Evolutionary conservation across 2,797 vertebrate genomes (phyloP), one percentile per base, ranked within the genome.

Genomic region (Urosaurus nigricauda): DNA sequence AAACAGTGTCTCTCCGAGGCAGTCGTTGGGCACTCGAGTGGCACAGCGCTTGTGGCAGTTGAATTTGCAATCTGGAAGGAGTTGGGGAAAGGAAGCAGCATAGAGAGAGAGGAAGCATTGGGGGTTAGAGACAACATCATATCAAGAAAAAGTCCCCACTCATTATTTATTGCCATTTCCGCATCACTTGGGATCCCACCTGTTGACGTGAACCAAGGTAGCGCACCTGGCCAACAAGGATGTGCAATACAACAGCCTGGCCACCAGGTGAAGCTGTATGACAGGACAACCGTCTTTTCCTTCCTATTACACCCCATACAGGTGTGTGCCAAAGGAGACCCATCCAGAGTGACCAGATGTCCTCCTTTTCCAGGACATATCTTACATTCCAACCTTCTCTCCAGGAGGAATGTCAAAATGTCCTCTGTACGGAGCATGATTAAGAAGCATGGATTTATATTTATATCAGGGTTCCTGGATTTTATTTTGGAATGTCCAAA

Each of bases 1-100:
- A 84, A 96, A 90, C 19, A 98, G 96, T 0, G 97, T 97, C 83
- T 99, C 98, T 1, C 98, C 98, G 0, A 98, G 96, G 79, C 98
- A 99, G 95, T 98, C 98, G 5, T 98, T 98, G 53, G 98, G 98
- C 88, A 98, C 97, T 1, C 98, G 98, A 88, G 98, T 98, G 0
- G 97, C 98, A 1, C 98, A 99, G 68, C 98, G 98, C 90, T 98
- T 98, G 94, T 99, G 98, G 93, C 98, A 99, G 96, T 99, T 99
- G 93, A 99, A 99, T 94, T 98, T 98, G 96, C 98, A 99, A 90
- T 99, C 98, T 99, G 93, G 3, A 74, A 29, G 53, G 14, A 65
- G 53, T 70, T 60, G 5, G 85, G 51, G 35, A 79, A 16, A 32
- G 40, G 81, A n/a, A 37, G 60, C 14, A n/a, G 5, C 56, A 29